Percentiles rank a stretch among this genome's conserved stretches.
Conservation (phyloP, 2,888 invertebrate genomes). For the Hartigia nigra region DNA sequence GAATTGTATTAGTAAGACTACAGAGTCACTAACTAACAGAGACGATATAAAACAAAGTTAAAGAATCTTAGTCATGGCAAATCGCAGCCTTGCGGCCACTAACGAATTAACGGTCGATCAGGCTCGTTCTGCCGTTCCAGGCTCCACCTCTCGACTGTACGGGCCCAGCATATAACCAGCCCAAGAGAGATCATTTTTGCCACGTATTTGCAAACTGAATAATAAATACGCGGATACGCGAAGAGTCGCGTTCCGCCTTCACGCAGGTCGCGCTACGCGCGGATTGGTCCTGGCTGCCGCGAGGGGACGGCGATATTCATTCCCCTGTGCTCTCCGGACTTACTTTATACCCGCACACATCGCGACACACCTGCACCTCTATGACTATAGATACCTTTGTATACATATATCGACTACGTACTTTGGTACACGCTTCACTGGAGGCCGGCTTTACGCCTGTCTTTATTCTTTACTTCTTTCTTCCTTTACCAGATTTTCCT, state of each 20-base stretch:
- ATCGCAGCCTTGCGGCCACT: slow-evolving; percentile 53
- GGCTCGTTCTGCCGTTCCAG: slow-evolving; percentile 43
- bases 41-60: background rate
- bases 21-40: background rate
- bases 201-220: slow-evolving; percentile 66
- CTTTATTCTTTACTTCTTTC: slow-evolving; percentile 18
- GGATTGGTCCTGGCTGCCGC: slow-evolving; percentile 61
- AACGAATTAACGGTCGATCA: slow-evolving; percentile 61
- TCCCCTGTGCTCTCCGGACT: slow-evolving; percentile 41
- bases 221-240: slow-evolving; percentile 64
- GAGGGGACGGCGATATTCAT: slow-evolving; percentile 63
- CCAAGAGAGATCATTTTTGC: slow-evolving; percentile 63
- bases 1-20: background rate
- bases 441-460: slow-evolving; percentile 33
- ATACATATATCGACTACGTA: slow-evolving; percentile 18
- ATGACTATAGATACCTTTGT: slow-evolving; percentile 33
- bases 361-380: slow-evolving; percentile 1
- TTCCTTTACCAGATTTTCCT: slow-evolving; percentile 30
- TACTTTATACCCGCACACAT: slow-evolving; percentile 22
- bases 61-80: slow-evolving; percentile 1
- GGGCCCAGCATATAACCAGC: slow-evolving; percentile 29
- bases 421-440: slow-evolving; percentile 32
- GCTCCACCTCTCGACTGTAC: slow-evolving; percentile 52
- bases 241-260: slow-evolving; percentile 64
- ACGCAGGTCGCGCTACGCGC: slow-evolving; percentile 62